These are phyloP conservation scores for Opisthocomus hoazin DNA, from an alignment of 2,113 vertebrate genomes.

Conservation along the genomic window DNA sequence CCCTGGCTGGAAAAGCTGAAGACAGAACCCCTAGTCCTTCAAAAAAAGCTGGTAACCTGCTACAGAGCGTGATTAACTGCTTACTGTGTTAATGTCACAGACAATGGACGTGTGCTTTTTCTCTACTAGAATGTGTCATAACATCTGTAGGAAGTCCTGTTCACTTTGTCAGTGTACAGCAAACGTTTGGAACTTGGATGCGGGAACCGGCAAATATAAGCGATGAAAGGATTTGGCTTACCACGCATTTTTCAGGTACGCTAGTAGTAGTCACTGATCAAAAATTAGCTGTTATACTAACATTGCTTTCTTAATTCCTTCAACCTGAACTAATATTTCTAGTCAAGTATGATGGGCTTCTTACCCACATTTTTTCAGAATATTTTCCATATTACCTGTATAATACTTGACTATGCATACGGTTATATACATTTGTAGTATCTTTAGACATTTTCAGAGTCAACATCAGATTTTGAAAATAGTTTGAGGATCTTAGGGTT, in stretches of 20 bases:
- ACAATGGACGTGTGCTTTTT: not conserved
- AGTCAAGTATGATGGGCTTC: not conserved
- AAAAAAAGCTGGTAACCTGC: constrained; percentile 73
- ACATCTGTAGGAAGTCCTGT: constrained; percentile 81
- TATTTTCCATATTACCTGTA: not conserved
- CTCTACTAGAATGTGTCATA: constrained; percentile 77
- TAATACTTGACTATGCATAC: not conserved
- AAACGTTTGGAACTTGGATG: constrained; percentile 92
- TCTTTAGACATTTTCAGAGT: not conserved
- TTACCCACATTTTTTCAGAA: not conserved
- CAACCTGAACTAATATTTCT: not conserved
- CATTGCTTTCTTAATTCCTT: not conserved
- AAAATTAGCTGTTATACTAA: not conserved
- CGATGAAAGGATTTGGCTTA: constrained; percentile 89
- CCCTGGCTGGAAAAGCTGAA: constrained; percentile 68
- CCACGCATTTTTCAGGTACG: constrained; percentile 90
- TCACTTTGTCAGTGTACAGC: constrained; percentile 76
- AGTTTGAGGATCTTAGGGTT: not conserved
- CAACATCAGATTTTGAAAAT: not conserved
- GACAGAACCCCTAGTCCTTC: constrained; percentile 45
- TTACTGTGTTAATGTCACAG: not conserved
- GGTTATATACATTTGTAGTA: not conserved
- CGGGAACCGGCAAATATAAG: constrained; percentile 77
- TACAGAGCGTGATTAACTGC: not conserved
- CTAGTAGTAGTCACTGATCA: not conserved